These are phyloP conservation scores for Ctenoplectra terminalis DNA, from an alignment of 1,140 invertebrate genomes.

Conservation along the genomic window DNA sequence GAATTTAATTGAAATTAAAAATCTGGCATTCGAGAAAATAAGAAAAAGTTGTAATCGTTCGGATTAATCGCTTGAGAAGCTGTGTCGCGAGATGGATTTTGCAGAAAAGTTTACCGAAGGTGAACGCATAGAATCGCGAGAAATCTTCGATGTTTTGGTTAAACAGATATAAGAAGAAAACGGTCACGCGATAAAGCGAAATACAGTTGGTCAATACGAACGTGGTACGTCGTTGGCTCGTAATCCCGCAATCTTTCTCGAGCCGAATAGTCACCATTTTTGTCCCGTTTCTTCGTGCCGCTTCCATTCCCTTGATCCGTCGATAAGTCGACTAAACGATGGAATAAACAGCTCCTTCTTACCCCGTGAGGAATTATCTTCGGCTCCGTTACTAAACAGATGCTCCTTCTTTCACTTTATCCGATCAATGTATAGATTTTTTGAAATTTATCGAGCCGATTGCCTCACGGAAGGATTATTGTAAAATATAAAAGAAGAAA, in stretches of 20 bases:
- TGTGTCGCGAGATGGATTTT: too few species aligned
- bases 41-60: neutral
- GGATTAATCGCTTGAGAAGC: neutral
- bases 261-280: conserved; percentile 36
- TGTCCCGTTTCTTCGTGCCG: conserved; percentile 31
- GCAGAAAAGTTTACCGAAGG: neutral
- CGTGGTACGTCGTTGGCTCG: conserved; percentile 48
- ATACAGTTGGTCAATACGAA: conserved; percentile 43
- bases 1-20: too few species aligned
- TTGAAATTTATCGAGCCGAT: neutral
- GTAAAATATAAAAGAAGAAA: neutral
- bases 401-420: neutral
- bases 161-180: neutral
- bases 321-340: conserved; percentile 44
- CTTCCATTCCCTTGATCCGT: conserved; percentile 13
- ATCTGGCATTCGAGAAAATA: neutral
- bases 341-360: conserved; percentile 35
- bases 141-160: neutral
- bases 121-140: neutral
- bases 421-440: neutral
- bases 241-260: conserved; percentile 65
- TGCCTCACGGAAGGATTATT: neutral
- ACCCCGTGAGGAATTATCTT: conserved; percentile 27
- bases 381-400: neutral
- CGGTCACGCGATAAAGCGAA: conserved; percentile 48